A percentile compares a stretch with the other conserved stretches of the same genome.
Evolutionary conservation across 2,113 vertebrate species (phyloP).

Genomic region (Myrmecophaga tridactyla): DNA sequence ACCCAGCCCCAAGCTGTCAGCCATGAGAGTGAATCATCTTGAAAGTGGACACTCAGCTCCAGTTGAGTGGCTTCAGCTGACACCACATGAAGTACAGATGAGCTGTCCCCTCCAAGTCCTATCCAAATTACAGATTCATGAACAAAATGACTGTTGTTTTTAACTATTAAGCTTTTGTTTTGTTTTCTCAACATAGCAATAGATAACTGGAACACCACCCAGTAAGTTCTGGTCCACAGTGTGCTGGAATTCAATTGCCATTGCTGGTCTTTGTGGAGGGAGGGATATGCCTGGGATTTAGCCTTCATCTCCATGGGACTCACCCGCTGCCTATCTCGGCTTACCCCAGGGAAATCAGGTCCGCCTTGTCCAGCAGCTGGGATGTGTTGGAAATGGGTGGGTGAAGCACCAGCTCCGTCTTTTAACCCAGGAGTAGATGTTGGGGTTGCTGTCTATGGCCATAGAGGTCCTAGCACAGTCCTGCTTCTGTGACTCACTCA

Average conservation of each 20-base stretch:
- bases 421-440: slow-evolving; percentile 90
- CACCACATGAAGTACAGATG: not conserved
- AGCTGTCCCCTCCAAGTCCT: slow-evolving; percentile 85
- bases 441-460: slow-evolving; percentile 82
- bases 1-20: not conserved
- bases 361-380: slow-evolving; percentile 91
- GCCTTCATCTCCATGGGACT: slow-evolving; percentile 86
- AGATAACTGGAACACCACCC: slow-evolving; percentile 74
- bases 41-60: not conserved
- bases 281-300: slow-evolving; percentile 84
- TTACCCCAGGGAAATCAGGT: slow-evolving; percentile 89
- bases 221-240: slow-evolving; percentile 90
- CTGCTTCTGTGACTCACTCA: slow-evolving; percentile 82
- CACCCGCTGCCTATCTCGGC: slow-evolving; percentile 91
- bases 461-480: slow-evolving; percentile 73
- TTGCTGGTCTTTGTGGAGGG: slow-evolving; percentile 89
- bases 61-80: not conserved
- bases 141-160: not conserved
- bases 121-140: not conserved
- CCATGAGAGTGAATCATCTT: not conserved
- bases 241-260: slow-evolving; percentile 86
- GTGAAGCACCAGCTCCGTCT: slow-evolving; percentile 93
- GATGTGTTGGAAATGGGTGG: slow-evolving; percentile 92
- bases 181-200: not conserved
- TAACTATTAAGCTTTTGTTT: not conserved